Evolutionary conservation across 2,888 invertebrate species (phyloP), one percentile per base, ranked within the genome.

Genomic region (Netelia fuscicornis): DNA sequence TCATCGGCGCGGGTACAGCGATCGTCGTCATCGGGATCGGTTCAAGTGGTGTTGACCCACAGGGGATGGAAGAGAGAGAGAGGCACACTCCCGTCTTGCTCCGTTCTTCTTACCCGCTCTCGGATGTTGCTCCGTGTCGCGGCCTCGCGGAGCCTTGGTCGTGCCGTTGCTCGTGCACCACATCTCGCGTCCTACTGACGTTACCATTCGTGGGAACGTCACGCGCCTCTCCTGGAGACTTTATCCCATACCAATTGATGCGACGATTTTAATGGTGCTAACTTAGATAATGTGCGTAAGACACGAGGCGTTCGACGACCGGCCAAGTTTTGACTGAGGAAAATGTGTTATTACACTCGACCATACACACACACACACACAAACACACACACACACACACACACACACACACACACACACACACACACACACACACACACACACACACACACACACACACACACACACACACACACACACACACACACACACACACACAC

Each of bases 1-100:
- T 91, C 93, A 92, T 90, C 89, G 86, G 71, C 62, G 76, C 65
- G 44, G 74, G 86, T 89, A 30, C 25, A 17, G 87, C 86, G 87
- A 89, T 90, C 86, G 86, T 87, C 89, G 88, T 92, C 91, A 93
- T 93, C 92, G 91, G 89, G 89, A 92, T 91, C 91, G 89, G 93
- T 93, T 93, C 92, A 92, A 93, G 92, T 93, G 92, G 91, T 91
- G 91, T 91, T 92, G 91, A 93, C 92, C 92, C 90, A 86, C 17
- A 54, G 37, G 58, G 20, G 20, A 23, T 37, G 37, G 37, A 20
- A 20, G 37, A 37, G 37, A 37, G 37, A 37, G 37, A 37, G 37
- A 67, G 67, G 11, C 71, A 44, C 70, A 64, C 13, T 76, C 62
- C 17, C 54, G 68, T 67, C 58, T 65, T 67, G 68, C 68, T 76